A percentile compares a stretch with the other conserved stretches of the same genome.
Conservation (phyloP, 2,888 invertebrate species). For the Schizotus pectinicornis region DNA sequence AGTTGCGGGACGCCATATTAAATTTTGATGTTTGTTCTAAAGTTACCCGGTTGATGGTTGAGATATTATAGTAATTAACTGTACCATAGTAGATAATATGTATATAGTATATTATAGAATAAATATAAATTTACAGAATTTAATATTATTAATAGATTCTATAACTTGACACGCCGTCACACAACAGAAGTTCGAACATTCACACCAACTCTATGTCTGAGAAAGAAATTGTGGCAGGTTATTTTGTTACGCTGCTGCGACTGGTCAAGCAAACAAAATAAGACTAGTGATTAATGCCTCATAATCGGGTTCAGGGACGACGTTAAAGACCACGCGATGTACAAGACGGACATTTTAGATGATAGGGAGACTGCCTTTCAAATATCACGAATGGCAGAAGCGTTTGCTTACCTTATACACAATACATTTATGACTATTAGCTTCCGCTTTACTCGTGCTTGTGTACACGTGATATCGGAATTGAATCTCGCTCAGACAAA, state of each 20-base stretch:
- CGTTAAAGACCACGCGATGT: too few species aligned
- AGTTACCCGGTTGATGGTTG: slow-evolving; percentile 51
- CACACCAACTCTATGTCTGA: slow-evolving; percentile 50
- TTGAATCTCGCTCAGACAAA: slow-evolving; percentile 44
- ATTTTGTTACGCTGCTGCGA: too few species aligned
- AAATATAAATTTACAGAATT: slow-evolving; percentile 61
- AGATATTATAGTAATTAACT: slow-evolving; percentile 57
- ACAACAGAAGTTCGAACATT: slow-evolving; percentile 54
- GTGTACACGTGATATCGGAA: slow-evolving; percentile 46
- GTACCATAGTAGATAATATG: slow-evolving; percentile 40
- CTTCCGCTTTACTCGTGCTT: slow-evolving; percentile 37
- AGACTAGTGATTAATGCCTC: too few species aligned
- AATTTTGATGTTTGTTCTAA: slow-evolving; percentile 54
- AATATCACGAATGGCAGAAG: neutral
- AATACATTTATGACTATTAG: slow-evolving; percentile 4
- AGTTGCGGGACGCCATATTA: slow-evolving; percentile 58
- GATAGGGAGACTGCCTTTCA: neutral
- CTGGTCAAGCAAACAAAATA: too few species aligned
- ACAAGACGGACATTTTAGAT: too few species aligned
- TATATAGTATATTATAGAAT: slow-evolving; percentile 58
- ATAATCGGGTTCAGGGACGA: too few species aligned
- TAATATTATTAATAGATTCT: slow-evolving; percentile 57
- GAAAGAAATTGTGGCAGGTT: slow-evolving; percentile 24
- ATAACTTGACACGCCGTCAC: slow-evolving; percentile 56
- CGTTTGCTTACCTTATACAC: neutral